Conservation (phyloP, 2,888 invertebrate genomes). For the Stramonita haemastoma region DNA sequence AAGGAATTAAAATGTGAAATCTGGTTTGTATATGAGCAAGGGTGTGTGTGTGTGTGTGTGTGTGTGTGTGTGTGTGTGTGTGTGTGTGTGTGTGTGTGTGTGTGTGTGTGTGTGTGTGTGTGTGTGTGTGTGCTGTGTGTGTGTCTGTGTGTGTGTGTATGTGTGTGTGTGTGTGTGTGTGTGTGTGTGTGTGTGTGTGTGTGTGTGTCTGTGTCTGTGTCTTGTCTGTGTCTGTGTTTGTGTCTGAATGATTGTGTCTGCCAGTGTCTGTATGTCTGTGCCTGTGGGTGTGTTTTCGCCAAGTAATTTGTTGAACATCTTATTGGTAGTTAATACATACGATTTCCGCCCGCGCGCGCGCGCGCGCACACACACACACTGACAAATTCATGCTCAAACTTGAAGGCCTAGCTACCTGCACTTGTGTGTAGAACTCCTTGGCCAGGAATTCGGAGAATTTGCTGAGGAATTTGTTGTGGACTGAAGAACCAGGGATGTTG, state of each 20-base stretch:
- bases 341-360: background rate
- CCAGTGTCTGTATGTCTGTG: no score
- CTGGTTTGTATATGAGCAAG: background rate
- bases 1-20: no score
- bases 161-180: no score
- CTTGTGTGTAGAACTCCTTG: constrained; percentile 18
- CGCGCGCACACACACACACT: background rate
- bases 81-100: constrained; percentile 16
- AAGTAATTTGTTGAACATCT: no score
- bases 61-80: constrained; percentile 32
- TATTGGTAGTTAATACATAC: no score
- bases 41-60: constrained; percentile 24
- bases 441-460: constrained; percentile 25
- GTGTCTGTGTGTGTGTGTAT: background rate
- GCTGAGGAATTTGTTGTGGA: constrained; percentile 35
- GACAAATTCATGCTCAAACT: background rate
- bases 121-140: no score
- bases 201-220: no score
- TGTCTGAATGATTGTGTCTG: no score
- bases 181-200: no score
- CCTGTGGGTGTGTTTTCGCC: no score
- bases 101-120: constrained; percentile 15
- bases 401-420: background rate
- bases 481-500: constrained; percentile 24
- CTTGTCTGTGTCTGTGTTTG: no score